Conservation (phyloP, 64 coral and sea anemone species). For the Stichodactyla helianthus region DNA sequence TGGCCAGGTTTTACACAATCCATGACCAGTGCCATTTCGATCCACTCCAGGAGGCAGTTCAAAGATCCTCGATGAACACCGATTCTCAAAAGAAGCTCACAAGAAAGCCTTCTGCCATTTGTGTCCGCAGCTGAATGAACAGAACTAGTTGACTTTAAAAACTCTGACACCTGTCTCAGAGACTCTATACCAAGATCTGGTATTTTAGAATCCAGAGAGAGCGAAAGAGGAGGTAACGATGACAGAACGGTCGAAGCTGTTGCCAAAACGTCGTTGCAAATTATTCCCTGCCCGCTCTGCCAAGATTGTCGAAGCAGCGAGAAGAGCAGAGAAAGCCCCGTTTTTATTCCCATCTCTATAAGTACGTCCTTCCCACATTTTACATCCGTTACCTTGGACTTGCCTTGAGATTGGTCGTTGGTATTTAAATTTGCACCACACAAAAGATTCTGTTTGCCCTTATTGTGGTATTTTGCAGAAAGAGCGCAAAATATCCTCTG, state of each 20-base stretch:
- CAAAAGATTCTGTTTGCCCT: conserved; percentile 7
- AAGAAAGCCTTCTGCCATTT: conserved; percentile 56
- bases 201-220: conserved; percentile 70
- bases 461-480: conserved; percentile 70
- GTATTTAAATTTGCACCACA: not conserved
- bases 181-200: conserved; percentile 63
- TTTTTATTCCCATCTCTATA: conserved; percentile 90
- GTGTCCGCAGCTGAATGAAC: conserved; percentile 59
- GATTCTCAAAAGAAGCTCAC: conserved; percentile 64
- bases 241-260: conserved; percentile 64
- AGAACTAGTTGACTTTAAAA: conserved; percentile 43
- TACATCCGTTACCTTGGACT: conserved; percentile 5
- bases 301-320: conserved; percentile 79
- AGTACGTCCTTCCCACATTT: conserved; percentile 59
- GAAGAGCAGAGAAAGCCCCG: conserved; percentile 71
- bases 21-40: conserved; percentile 53
- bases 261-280: conserved; percentile 78
- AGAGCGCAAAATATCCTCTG: conserved; percentile 86
- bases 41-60: conserved; percentile 65
- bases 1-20: not conserved
- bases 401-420: conserved; percentile 5
- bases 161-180: conserved; percentile 59
- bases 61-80: conserved; percentile 65
- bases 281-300: conserved; percentile 46
- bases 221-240: conserved; percentile 64